A percentile compares a stretch with the other conserved stretches of the same genome.
phyloP scores from a whole-genome alignment of 2,113 vertebrate genomes.

The Chloroceryle aenea region DNA sequence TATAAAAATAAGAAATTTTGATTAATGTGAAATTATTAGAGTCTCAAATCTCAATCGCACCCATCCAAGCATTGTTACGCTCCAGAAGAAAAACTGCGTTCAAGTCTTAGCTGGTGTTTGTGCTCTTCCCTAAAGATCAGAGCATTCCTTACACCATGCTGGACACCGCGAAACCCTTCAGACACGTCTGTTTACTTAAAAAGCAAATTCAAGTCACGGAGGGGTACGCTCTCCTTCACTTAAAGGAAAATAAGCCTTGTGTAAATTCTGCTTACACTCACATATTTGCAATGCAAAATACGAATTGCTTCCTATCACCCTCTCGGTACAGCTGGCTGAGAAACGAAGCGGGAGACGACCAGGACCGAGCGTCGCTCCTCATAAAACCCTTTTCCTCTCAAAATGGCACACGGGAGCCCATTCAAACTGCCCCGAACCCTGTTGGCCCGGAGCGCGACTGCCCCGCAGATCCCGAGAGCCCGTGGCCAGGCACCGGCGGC shows the following conservation, averaged over 20 bases:
- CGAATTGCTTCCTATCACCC: not conserved
- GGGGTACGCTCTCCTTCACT: not conserved
- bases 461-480: not conserved
- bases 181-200: conserved; percentile 49
- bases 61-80: not conserved
- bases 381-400: not conserved
- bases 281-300: not conserved
- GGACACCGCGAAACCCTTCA: conserved; percentile 43
- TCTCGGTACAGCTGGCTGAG: accelerated
- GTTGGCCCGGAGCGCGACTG: not conserved
- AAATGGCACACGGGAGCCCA: not conserved
- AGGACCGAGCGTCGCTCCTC: not conserved
- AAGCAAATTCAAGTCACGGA: conserved; percentile 58
- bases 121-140: conserved; percentile 22
- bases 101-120: not conserved
- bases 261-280: not conserved
- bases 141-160: conserved; percentile 64
- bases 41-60: not conserved
- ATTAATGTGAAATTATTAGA: not conserved
- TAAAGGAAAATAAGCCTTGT: conserved; percentile 28
- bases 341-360: not conserved
- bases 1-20: not conserved
- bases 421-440: not conserved
- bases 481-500: not conserved
- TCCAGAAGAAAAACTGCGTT: not conserved